phyloP scores from a whole-genome alignment of 2,113 vertebrate genomes.

The Callochromis pleurospilus region DNA sequence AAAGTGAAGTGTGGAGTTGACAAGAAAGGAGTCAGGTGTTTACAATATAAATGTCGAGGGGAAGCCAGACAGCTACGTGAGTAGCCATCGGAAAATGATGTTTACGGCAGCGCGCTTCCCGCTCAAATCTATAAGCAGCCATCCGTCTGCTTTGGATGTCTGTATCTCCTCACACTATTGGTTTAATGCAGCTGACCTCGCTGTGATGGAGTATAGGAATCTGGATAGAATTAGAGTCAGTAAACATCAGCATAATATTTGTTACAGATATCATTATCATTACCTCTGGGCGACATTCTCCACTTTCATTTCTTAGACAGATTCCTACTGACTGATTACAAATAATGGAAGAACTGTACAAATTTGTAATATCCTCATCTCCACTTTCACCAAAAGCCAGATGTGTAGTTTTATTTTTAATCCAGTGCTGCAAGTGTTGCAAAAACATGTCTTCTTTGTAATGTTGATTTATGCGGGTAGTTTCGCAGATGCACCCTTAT shows the following conservation, averaged over 20 bases:
- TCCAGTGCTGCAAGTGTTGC: neutral
- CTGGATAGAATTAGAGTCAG: conserved; percentile 19
- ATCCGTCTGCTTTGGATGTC: conserved; percentile 13
- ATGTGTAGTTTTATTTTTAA: neutral
- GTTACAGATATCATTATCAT: conserved; percentile 28
- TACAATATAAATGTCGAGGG: conserved; percentile 16
- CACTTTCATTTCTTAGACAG: conserved; percentile 10
- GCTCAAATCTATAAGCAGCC: conserved; percentile 28
- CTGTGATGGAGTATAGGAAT: conserved; percentile 14
- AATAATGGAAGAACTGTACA: neutral
- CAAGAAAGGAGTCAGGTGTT: conserved; percentile 4
- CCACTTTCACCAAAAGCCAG: neutral
- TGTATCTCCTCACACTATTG: neutral
- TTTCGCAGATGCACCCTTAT: neutral
- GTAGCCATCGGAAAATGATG: conserved; percentile 20
- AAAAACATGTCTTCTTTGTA: conserved; percentile 3
- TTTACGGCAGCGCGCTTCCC: conserved; percentile 24
- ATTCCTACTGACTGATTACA: conserved; percentile 18
- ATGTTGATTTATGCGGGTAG: neutral
- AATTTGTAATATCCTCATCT: neutral
- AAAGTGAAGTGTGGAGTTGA: neutral
- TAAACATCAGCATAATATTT: conserved; percentile 36
- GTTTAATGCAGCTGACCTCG: conserved; percentile 9
- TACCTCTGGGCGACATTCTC: conserved; percentile 22
- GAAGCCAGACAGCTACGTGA: neutral